These are phyloP conservation scores for Pangasius djambal DNA, from an alignment of 2,797 vertebrate species.

Conservation along the genomic window DNA sequence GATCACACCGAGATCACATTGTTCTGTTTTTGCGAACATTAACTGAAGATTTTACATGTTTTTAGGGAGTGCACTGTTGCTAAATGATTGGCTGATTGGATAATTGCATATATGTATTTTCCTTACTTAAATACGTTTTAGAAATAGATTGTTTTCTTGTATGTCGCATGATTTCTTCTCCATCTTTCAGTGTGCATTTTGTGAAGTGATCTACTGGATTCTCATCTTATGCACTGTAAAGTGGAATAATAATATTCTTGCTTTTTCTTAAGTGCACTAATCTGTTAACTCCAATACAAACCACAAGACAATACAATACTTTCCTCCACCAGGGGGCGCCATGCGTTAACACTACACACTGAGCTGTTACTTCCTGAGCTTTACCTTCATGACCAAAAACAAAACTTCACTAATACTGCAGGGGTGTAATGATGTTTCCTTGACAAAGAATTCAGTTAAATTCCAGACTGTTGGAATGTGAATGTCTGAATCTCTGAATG, in stretches of 20 bases:
- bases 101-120: too few species aligned
- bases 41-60: too few species aligned
- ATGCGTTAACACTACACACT: conserved; percentile 33
- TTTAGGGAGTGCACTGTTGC: too few species aligned
- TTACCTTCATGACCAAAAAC: neutral
- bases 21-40: too few species aligned
- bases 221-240: neutral
- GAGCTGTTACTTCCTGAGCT: neutral
- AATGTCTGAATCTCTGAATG: neutral
- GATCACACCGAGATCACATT: too few species aligned
- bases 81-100: too few species aligned
- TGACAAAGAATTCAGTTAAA: too few species aligned
- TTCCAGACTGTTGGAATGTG: neutral
- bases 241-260: neutral
- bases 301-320: too few species aligned
- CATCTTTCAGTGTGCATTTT: neutral
- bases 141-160: too few species aligned
- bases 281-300: neutral
- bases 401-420: neutral
- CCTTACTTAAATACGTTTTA: too few species aligned
- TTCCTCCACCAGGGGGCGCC: conserved; percentile 66
- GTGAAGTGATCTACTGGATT: neutral
- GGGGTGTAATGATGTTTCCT: neutral
- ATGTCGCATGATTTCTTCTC: neutral
- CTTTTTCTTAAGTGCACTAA: neutral